Conservation (phyloP, 2,888 invertebrate genomes). For the Gymnoscelis rufifasciata region DNA sequence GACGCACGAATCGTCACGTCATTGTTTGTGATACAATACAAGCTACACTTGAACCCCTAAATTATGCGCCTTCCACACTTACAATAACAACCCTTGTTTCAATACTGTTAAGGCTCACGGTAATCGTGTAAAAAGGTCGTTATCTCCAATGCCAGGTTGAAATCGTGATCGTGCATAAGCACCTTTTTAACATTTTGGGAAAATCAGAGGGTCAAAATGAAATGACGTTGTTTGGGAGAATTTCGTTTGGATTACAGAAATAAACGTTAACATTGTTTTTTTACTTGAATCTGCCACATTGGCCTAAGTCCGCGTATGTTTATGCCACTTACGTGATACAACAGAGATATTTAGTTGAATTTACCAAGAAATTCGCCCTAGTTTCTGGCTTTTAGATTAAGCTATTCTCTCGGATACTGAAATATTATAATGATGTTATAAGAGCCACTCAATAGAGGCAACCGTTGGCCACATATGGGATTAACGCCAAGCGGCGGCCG, state of each 20-base stretch:
- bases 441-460: slow-evolving; percentile 28
- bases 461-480: slow-evolving; percentile 46
- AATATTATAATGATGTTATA: slow-evolving; percentile 35
- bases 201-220: slow-evolving; percentile 14
- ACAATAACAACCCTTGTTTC: slow-evolving; percentile 9
- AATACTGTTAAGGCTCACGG: slow-evolving; percentile 6
- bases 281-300: not conserved
- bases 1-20: slow-evolving; percentile 37
- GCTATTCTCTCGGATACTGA: slow-evolving; percentile 23
- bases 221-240: slow-evolving; percentile 9
- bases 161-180: slow-evolving; percentile 32
- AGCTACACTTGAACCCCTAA: slow-evolving; percentile 17
- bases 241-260: slow-evolving; percentile 13
- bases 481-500: slow-evolving; percentile 44
- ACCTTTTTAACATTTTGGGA: slow-evolving; percentile 15
- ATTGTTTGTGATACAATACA: slow-evolving; percentile 41
- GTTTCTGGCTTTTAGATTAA: slow-evolving; percentile 14
- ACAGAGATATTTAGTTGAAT: too few relatives aligned
- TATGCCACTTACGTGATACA: not conserved
- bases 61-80: not conserved
- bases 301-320: not conserved
- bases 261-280: slow-evolving; percentile 1
- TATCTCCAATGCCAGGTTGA: slow-evolving; percentile 27
- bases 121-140: slow-evolving; percentile 14
- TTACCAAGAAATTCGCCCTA: not conserved